Base-by-base conservation (phyloP, 2,888 invertebrate genomes). In the Prenolepis imparis region DNA sequence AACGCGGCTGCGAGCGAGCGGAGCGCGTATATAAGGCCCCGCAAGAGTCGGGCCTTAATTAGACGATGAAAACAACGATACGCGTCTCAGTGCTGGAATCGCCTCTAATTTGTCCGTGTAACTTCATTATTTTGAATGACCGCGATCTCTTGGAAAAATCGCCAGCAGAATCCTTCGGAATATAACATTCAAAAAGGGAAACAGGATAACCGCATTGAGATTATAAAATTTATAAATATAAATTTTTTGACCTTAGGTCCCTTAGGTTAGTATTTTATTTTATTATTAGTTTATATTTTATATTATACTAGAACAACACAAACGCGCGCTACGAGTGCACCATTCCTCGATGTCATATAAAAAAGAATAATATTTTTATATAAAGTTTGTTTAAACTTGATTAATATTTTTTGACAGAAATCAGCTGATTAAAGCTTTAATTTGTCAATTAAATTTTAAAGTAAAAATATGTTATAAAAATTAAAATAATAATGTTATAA, bases 1-100 rank as follows among this genome's bases (percentile, higher is more conserved):
- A 86, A 86, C 59, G 48, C 72, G 81, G 78, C 61, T 73, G 52
- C 24, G 61, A 84, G 64, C 61, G 83, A 85, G 83, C 88, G 63
- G 36, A 41, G 12, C 70, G 70, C 55, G 75, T 59, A 84, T 11
- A 57, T 68, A 87, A 18, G n/a, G 81, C 66, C 66, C 28, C 44
- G 44, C 83, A 82, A 85, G n/a, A n/a, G 86, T 77, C 72, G 80
- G 81, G 63, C 63, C 87, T 89, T 91, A 92, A 92, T 92, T 92
- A 91, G 87, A 88, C 88, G 88, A 88, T 88, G 89, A 90, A 90
- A 91, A 90, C 88, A 88, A 82, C 88, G 86, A 90, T 77, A 68
- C n/a, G 41, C 67, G 52, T 67, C 67, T 75, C 39, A 18, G 5
- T 39, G 18, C 24, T n/a, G 44, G 32, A 44, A 59, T 78, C 32